Base-by-base conservation (phyloP, 2,888 invertebrate species). In the Aethes cnicana region DNA sequence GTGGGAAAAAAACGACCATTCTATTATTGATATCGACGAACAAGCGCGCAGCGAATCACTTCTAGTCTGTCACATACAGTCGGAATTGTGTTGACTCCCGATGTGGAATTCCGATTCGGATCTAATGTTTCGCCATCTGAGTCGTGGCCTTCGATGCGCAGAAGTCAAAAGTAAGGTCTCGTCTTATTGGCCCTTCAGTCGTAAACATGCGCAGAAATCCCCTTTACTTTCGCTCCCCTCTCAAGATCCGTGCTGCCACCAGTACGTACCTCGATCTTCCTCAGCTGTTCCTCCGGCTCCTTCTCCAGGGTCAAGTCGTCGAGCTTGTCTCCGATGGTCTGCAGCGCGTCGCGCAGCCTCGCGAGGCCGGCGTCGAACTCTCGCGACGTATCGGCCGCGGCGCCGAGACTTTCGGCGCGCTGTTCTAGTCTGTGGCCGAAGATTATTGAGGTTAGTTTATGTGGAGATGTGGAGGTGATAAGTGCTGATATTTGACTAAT, bases 281-380 rank as follows among this genome's bases (percentile, higher is more conserved):
- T 91, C 7, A 97, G 90, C 68, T 96, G 96, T 64, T 97, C 96
- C 59, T 96, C 95, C 0, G 96, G 95, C 72, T 97, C 96, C 64
- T 94, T 93, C 72, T 96, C 95, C 53, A 92, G 81, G 7, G 95
- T 93, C 12, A 97, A 84, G 43, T 95, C 94, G 64, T 98, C 98
- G 53, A 98, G 86, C 63, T 95, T 95, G 66, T 98, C 97, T 20
- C 94, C 94, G 63, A 98, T 96, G 54, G 93, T 93, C 72, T 96
- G 95, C 37, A 98, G 80, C n/a, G 97, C 96, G 74, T 96, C 96
- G 11, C 95, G 92, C 4, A 98, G 88, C 1, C 96, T 92, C 50
- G 95, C 93, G 3, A 97, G 90, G 1, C 95, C 95, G 0, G 96
- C 96, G 82, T 97, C 97, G 78, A 98, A 98, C 81, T 98, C 97